These are phyloP conservation scores for Sinocyclocheilus rhinocerous DNA, from an alignment of 2,113 vertebrate genomes.

Conservation along the genomic window DNA sequence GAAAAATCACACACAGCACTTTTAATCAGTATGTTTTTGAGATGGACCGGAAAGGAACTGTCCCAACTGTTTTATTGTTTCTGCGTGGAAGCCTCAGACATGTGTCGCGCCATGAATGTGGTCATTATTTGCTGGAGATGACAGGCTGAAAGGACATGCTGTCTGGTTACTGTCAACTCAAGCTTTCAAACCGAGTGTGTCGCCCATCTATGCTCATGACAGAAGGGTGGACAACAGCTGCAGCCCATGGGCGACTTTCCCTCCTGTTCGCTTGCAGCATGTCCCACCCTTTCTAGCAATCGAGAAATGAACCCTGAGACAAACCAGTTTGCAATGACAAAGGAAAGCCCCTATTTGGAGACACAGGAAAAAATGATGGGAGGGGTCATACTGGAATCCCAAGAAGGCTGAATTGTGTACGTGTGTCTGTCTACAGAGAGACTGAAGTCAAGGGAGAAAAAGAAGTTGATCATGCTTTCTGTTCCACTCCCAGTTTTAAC, in stretches of 20 bases:
- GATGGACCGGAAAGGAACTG: not conserved
- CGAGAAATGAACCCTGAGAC: not conserved
- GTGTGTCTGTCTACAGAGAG: conserved; percentile 36
- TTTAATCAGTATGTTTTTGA: not conserved
- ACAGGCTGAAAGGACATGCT: conserved; percentile 13
- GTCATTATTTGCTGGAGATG: conserved; percentile 20
- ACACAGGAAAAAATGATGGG: not conserved
- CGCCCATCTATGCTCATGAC: not conserved
- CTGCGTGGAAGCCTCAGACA: not conserved
- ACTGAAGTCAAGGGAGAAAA: conserved; percentile 59
- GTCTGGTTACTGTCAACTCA: conserved; percentile 17
- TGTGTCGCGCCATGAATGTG: conserved; percentile 28
- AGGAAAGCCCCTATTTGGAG: not conserved
- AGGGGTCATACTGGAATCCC: conserved; percentile 15
- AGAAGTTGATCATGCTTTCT: conserved; percentile 69
- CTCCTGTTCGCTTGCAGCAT: not conserved
- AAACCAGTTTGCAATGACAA: conserved; percentile 19
- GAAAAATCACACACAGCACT: not conserved
- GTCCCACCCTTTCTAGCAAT: conserved; percentile 1
- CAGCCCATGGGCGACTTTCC: not conserved
- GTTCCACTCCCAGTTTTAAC: conserved; percentile 63
- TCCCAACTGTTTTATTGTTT: conserved; percentile 3
- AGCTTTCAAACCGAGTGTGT: conserved; percentile 12
- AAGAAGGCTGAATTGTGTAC: conserved; percentile 12
- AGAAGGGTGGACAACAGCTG: conserved; percentile 7